phyloP scores from a whole-genome alignment of 2,888 invertebrate genomes.

The Yponomeuta malinellus region DNA sequence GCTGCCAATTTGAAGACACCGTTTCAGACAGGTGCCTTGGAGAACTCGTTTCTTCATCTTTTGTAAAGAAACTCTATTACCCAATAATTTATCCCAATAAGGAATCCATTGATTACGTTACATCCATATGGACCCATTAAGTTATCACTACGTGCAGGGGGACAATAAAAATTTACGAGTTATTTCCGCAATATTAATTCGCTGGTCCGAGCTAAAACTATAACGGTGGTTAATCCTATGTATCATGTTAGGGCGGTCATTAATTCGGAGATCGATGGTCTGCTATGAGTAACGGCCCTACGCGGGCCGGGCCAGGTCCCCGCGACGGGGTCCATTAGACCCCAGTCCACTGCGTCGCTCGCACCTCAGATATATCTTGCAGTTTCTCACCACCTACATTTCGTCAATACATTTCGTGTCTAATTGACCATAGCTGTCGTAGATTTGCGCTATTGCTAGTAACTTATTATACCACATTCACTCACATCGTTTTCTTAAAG shows the following conservation, averaged over 20 bases:
- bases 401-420: conserved; percentile 67
- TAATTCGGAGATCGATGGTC: conserved; percentile 64
- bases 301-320: conserved; percentile 19
- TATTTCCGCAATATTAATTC: conserved; percentile 68
- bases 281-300: conserved; percentile 64
- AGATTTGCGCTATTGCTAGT: conserved; percentile 36
- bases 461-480: conserved; percentile 30
- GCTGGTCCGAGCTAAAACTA: conserved; percentile 59
- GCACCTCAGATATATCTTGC: conserved; percentile 54
- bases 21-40: conserved; percentile 3
- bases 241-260: conserved; percentile 71
- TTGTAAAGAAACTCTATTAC: neutral
- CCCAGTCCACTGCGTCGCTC: conserved; percentile 27
- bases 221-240: conserved; percentile 68
- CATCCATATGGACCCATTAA: conserved; percentile 11
- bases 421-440: conserved; percentile 75
- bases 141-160: conserved; percentile 15
- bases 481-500: neutral
- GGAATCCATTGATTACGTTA: neutral
- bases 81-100: neutral
- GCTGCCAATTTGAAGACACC: conserved; percentile 12
- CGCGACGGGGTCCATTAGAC: conserved; percentile 28
- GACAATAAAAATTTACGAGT: conserved; percentile 52
- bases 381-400: conserved; percentile 38
- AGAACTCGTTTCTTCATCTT: neutral